Percentiles rank a stretch among this genome's conserved stretches.
Evolutionary conservation across 2,888 invertebrate genomes (phyloP).

Genomic region (Carpatolechia fugitivella): DNA sequence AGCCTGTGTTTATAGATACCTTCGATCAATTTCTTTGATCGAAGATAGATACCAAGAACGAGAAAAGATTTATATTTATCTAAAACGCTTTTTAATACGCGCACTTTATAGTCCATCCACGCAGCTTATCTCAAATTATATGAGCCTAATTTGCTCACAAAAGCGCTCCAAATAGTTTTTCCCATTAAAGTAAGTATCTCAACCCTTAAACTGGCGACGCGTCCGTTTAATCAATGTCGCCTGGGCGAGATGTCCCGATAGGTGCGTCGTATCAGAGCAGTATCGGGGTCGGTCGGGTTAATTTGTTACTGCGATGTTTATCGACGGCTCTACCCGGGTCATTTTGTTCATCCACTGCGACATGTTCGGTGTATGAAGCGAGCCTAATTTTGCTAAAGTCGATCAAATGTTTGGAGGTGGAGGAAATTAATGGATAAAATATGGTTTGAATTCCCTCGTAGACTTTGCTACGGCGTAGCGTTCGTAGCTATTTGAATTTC

Average conservation of each 20-base stretch:
- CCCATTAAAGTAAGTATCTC: conserved; percentile 12
- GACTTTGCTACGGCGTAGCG: not conserved
- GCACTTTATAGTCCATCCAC: not conserved
- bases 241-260: conserved; percentile 56
- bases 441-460: not conserved
- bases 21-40: too few relatives aligned
- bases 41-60: too few relatives aligned
- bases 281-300: conserved; percentile 46
- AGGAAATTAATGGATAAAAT: not conserved
- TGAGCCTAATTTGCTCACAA: conserved; percentile 7
- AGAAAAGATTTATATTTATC: not conserved
- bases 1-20: too few relatives aligned
- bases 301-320: conserved; percentile 64
- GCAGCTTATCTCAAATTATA: not conserved
- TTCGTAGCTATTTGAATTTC: not conserved
- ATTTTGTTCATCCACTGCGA: conserved; percentile 36
- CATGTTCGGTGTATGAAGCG: conserved; percentile 43
- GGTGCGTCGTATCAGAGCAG: conserved; percentile 30
- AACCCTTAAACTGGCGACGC: conserved; percentile 32
- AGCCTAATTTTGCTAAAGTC: conserved; percentile 47
- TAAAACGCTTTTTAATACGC: too few relatives aligned
- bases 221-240: conserved; percentile 62
- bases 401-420: conserved; percentile 1
- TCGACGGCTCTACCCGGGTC: conserved; percentile 44
- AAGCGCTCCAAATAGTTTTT: conserved; percentile 15